Percentiles rank a stretch among this genome's conserved stretches.
Evolutionary conservation across 1,140 invertebrate genomes (phyloP).

Genomic region (Lepidurus arcticus): DNA sequence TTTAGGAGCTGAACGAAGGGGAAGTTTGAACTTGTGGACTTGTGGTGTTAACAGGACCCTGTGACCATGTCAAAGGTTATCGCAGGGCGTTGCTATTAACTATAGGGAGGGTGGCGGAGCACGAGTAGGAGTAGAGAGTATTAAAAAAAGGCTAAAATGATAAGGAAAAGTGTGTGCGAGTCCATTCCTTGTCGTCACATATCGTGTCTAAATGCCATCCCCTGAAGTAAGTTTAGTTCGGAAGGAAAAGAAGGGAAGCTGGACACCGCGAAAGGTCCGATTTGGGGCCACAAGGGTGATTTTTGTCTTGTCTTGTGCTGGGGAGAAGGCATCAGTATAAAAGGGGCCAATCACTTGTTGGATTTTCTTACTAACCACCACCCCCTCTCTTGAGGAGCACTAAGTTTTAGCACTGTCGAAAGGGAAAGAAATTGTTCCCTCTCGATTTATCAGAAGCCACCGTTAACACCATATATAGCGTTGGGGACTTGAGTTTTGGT

Average conservation of each 20-base stretch:
- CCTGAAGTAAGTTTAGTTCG: neutral
- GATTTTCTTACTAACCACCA: neutral
- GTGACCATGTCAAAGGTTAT: constrained; percentile 22
- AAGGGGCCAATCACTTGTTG: neutral
- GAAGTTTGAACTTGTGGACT: neutral
- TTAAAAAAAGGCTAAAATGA: neutral
- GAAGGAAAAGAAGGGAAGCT: neutral
- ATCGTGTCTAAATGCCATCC: neutral
- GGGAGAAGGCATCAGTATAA: neutral
- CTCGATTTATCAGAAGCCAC: neutral
- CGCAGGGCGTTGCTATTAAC: neutral
- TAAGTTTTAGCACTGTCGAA: neutral
- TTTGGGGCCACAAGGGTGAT: constrained; percentile 12
- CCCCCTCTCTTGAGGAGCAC: neutral
- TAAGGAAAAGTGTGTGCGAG: neutral
- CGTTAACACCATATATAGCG: neutral
- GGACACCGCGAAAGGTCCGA: neutral
- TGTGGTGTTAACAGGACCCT: neutral
- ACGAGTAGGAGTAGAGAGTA: neutral
- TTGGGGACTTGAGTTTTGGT: neutral
- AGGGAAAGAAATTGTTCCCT: neutral
- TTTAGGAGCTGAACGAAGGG: neutral
- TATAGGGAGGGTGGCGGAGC: neutral
- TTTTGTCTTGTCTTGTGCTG: neutral
- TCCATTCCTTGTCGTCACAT: constrained; percentile 21